Conservation (phyloP, 2,797 vertebrate species). For the Pogoniulus pusillus region DNA sequence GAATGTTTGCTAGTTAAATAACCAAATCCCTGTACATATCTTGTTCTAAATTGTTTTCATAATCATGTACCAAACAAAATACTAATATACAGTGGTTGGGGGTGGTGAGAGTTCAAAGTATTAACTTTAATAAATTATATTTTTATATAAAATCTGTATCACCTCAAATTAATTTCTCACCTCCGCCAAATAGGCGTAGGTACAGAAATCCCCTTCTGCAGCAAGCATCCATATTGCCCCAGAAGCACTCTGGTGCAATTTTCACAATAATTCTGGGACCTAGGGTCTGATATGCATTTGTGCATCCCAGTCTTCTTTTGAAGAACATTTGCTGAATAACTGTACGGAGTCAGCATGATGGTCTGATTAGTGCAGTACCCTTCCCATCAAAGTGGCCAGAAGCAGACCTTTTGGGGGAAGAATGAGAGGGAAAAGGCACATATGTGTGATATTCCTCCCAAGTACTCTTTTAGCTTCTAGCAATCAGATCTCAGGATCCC, state of each 20-base stretch:
- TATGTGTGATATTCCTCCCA: not conserved
- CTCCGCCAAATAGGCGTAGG: too few relatives aligned
- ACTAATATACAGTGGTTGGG: too few relatives aligned
- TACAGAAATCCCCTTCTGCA: too few relatives aligned
- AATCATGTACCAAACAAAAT: too few relatives aligned
- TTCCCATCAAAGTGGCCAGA: not conserved
- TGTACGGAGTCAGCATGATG: not conserved
- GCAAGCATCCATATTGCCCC: not conserved
- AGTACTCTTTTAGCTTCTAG: not conserved
- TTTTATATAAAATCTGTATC: too few relatives aligned
- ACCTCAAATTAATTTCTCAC: too few relatives aligned
- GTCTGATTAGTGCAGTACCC: not conserved
- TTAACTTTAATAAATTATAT: too few relatives aligned
- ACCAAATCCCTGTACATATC: too few relatives aligned
- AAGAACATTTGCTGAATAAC: not conserved
- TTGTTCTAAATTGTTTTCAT: too few relatives aligned
- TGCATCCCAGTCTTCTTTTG: not conserved
- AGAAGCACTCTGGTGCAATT: not conserved
- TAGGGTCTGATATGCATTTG: not conserved
- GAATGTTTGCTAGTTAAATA: too few relatives aligned
- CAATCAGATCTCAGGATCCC: not conserved
- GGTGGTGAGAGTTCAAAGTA: too few relatives aligned
- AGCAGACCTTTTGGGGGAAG: not conserved
- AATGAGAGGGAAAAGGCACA: not conserved
- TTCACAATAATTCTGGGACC: not conserved